Evolutionary conservation across 2,888 invertebrate genomes (phyloP), one percentile per base, ranked within the genome.

Genomic region (Agrotis clavis): DNA sequence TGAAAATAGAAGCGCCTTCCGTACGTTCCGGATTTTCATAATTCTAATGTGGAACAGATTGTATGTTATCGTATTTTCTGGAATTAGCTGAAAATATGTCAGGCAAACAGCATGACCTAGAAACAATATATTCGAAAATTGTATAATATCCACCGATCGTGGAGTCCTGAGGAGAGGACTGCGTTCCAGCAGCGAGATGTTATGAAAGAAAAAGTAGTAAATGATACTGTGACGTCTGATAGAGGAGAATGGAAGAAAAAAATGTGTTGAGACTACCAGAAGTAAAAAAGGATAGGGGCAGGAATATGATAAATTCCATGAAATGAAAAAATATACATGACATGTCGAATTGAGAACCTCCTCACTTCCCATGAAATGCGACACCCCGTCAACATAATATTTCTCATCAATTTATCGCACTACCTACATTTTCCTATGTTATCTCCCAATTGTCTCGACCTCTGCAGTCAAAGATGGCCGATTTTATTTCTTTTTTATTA

Each of bases 401-500:
- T 21, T 56, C 19, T 13, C 11, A 14, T 19, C 35, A 7, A 71
- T 48, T n/a, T 66, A 30, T 19, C 19, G 56, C 25, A 4, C 1
- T 7, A 48, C 16, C 1, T 7, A 48, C 16, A 21, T 35, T 47
- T 65, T 66, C 48, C 56, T 13, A 13, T n/a, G 54, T 19, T 72
- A 35, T 71, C 53, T 48, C 25, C 62, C 41, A 71, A 75, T 71
- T 77, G 57, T 71, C 13, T 71, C 78, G 53, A 78, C 30, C 47
- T 71, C 61, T 53, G 14, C 3, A 18, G 57, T 41, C 51, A 3
- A 48, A 59, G 48, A 63, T 63, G 78, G 48, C 11, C 0, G 63
- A 60, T 63, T 71, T 78, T 71, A 75, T 71, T 41, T 59, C 0
- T 54, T 63, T 74, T 75, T 75, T 78, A 75, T 75, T 60, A 21